A percentile compares a stretch with the other conserved stretches of the same genome.
Evolutionary conservation across 53 echinoderm and acorn worm genomes (phyloP).

Genomic region (Astropecten irregularis): DNA sequence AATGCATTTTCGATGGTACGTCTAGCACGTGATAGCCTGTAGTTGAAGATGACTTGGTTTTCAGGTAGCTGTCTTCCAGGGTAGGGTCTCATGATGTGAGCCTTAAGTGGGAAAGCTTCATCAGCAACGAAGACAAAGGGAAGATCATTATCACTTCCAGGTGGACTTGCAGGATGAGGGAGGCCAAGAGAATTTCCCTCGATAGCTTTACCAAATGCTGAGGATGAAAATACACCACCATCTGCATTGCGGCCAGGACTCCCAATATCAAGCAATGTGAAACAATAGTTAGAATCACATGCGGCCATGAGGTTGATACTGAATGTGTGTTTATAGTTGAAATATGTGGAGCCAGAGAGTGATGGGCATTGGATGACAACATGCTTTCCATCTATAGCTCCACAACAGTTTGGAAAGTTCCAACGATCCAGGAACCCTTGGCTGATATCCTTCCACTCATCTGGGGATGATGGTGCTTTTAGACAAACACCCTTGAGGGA

Average conservation of each 20-base stretch:
- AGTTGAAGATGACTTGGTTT: slow-evolving; percentile 25
- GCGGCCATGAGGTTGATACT: slow-evolving; percentile 34
- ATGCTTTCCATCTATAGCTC: slow-evolving; percentile 57
- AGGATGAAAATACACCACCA: slow-evolving; percentile 36
- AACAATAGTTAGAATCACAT: slow-evolving; percentile 35
- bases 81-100: slow-evolving; percentile 32
- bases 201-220: background rate
- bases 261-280: slow-evolving; percentile 38
- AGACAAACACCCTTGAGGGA: background rate
- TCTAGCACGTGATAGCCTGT: slow-evolving; percentile 39
- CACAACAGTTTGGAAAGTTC: slow-evolving; percentile 43
- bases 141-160: background rate
- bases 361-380: slow-evolving; percentile 34
- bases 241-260: slow-evolving; percentile 26
- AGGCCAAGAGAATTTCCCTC: background rate
- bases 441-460: slow-evolving; percentile 35
- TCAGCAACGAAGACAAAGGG: slow-evolving; percentile 34
- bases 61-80: slow-evolving; percentile 23
- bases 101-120: slow-evolving; percentile 46
- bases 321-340: slow-evolving; percentile 36
- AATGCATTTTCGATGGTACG: slow-evolving; percentile 37
- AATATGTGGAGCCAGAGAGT: slow-evolving; percentile 33
- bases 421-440: background rate
- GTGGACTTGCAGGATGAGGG: background rate
- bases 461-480: background rate